Conservation (phyloP, 1,140 invertebrate species). For the Drosophila parabipectinata region DNA sequence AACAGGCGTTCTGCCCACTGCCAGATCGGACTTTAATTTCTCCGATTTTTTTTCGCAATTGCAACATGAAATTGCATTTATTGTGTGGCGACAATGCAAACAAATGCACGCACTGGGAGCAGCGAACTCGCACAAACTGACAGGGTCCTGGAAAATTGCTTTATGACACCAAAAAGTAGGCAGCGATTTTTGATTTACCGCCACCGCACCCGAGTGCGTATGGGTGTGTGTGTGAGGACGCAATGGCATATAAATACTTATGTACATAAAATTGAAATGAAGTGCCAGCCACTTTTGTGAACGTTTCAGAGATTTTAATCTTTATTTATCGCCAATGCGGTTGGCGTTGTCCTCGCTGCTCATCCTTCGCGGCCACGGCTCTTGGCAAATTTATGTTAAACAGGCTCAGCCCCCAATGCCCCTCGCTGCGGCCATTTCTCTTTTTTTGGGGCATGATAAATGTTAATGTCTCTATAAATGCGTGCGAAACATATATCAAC, state of each 20-base stretch:
- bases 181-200: slow-evolving; percentile 74
- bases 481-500: slow-evolving; percentile 43
- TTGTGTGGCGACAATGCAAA: slow-evolving; percentile 58
- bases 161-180: slow-evolving; percentile 70
- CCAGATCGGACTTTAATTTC: slow-evolving; percentile 41
- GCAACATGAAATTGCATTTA: slow-evolving; percentile 65
- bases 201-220: slow-evolving; percentile 10
- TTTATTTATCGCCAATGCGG: slow-evolving; percentile 72
- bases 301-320: slow-evolving; percentile 79
- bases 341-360: slow-evolving; percentile 25
- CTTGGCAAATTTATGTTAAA: slow-evolving; percentile 55
- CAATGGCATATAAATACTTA: slow-evolving; percentile 33
- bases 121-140: slow-evolving; percentile 1
- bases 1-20: slow-evolving; percentile 1
- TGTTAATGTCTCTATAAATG: slow-evolving; percentile 69
- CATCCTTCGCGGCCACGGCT: slow-evolving; percentile 15
- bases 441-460: slow-evolving; percentile 49
- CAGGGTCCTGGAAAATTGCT: slow-evolving; percentile 31
- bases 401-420: slow-evolving; percentile 9
- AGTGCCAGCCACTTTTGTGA: slow-evolving; percentile 76
- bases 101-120: slow-evolving; percentile 34
- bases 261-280: slow-evolving; percentile 75
- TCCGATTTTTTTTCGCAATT: slow-evolving; percentile 56
- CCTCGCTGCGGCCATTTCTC: background rate
- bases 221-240: background rate